These are phyloP conservation scores for Pao palembangensis DNA, from an alignment of 2,113 vertebrate genomes.

Conservation along the genomic window DNA sequence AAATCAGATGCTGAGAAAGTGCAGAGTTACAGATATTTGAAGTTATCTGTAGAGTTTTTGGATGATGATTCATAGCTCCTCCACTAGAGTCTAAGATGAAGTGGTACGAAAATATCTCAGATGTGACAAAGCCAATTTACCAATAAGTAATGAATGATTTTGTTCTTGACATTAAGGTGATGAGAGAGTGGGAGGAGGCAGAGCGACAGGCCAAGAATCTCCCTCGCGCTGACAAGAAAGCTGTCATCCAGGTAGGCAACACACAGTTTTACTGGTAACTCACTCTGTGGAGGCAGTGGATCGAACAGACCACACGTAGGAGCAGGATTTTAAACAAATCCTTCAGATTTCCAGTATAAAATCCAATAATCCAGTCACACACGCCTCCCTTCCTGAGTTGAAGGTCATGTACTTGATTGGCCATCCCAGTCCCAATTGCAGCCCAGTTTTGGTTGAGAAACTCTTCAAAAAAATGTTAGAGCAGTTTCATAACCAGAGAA, in stretches of 20 bases:
- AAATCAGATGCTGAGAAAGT: too few species aligned
- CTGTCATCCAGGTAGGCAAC: slow-evolving; percentile 88
- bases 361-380: background rate
- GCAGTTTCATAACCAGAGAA: background rate
- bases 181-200: slow-evolving; percentile 98
- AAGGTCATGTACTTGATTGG: too few species aligned
- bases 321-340: background rate
- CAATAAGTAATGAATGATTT: background rate
- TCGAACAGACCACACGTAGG: background rate
- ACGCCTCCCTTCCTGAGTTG: background rate
- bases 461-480: too few species aligned
- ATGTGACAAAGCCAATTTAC: too few species aligned
- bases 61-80: too few species aligned
- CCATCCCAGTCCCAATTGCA: too few species aligned
- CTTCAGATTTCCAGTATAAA: background rate
- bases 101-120: too few species aligned
- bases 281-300: background rate
- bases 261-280: background rate
- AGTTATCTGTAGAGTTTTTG: too few species aligned
- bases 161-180: slow-evolving; percentile 76
- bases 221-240: slow-evolving; percentile 91
- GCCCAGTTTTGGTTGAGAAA: too few species aligned
- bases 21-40: too few species aligned
- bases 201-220: slow-evolving; percentile 91
- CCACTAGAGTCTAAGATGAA: too few species aligned